Evolutionary conservation across 2,113 vertebrate species (phyloP), one percentile per base, ranked within the genome.

Genomic region (Tinamus guttatus): DNA sequence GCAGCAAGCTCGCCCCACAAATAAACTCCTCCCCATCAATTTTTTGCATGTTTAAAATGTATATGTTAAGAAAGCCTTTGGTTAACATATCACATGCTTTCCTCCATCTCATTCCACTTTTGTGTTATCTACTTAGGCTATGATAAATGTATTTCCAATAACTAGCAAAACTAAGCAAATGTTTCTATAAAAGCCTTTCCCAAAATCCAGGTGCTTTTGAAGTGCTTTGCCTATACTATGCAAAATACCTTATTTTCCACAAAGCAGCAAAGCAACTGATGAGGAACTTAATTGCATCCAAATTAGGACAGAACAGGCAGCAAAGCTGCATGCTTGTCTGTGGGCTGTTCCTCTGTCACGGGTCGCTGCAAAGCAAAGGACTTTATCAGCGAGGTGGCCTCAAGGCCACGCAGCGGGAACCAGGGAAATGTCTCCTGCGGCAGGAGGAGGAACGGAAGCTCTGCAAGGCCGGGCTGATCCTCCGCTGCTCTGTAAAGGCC

Each of bases 211-310:
- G 17, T 38, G 20, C 8, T 60, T 81, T 5, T n/a, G 25, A 69
- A 79, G 47, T 16, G 2, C 11, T 78, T 70, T 27, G 69, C 20
- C 54, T 41, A 27, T 5, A 4, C 36, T 74, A 70, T 17, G 54
- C 78, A 89, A 47, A 2, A 17, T 0, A 19, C 2, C 0, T 20
- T 24, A 21, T 56, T 60, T 79, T 65, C 45, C 45, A 76, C 52
- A 65, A 8, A 71, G 38, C 74, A 56, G 54, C 16, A 56, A 43
- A 52, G 25, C 30, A 24, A 40, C 56, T 5, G 19, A 17, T 0
- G 0, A 5, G 70, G 27, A 60, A 27, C 9, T 49, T 28, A 17
- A 4, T 1, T 43, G 62, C 2, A 32, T 11, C 40, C 49, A 32
- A 9, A 32, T 21, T 3, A 51, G 25, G 32, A 36, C 5, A 1